A percentile compares a stretch with the other conserved stretches of the same genome.
phyloP scores from a whole-genome alignment of 2,113 vertebrate species.

The Malurus melanocephalus region DNA sequence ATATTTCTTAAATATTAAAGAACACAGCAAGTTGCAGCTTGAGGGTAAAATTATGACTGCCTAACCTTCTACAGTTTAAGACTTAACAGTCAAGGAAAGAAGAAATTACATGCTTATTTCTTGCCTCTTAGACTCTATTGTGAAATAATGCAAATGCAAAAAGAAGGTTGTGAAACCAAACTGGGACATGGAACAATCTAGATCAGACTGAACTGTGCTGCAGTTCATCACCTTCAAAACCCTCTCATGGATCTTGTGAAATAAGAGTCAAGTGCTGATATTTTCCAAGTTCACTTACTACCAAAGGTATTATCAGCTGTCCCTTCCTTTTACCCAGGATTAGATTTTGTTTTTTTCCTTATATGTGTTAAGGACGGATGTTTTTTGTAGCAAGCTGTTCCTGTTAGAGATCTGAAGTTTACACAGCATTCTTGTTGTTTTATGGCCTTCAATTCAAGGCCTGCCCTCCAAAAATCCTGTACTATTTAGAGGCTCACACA shows the following conservation, averaged over 20 bases:
- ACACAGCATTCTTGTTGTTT: neutral
- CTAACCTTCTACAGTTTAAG: neutral
- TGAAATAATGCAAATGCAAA: neutral
- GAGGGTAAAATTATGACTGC: neutral
- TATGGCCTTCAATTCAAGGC: neutral
- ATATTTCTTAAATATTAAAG: neutral
- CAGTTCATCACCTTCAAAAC: neutral
- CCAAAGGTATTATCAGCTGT: neutral
- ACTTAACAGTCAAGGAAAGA: neutral
- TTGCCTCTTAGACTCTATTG: neutral
- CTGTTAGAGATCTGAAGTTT: neutral
- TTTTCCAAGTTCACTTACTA: neutral
- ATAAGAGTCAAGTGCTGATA: neutral
- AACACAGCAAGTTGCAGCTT: neutral
- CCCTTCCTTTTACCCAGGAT: neutral
- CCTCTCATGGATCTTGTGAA: neutral
- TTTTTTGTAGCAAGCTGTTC: neutral
- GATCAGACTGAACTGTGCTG: neutral
- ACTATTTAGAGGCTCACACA: neutral
- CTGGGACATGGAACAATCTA: neutral
- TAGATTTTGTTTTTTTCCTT: neutral
- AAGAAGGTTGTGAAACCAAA: conserved; percentile 11
- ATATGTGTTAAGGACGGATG: neutral
- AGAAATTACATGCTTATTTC: neutral
- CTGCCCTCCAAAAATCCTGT: neutral